Evolutionary conservation across 2,797 vertebrate species (phyloP).

Genomic region (Mallotus villosus): DNA sequence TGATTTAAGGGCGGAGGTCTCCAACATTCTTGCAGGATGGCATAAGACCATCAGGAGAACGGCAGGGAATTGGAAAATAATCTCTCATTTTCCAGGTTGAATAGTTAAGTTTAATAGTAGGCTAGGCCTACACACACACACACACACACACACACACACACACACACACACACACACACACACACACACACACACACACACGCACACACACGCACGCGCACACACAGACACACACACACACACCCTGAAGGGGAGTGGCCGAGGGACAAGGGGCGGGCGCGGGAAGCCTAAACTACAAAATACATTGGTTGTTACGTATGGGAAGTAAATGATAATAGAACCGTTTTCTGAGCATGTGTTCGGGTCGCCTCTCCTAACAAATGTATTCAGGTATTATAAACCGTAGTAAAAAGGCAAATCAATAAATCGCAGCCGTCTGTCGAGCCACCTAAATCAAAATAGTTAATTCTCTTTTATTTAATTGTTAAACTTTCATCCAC

Average conservation of each 20-base stretch:
- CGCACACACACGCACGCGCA: background rate
- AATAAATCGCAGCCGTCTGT: no score
- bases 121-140: background rate
- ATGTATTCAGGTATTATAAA: no score
- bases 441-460: no score
- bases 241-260: background rate
- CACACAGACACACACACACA: background rate
- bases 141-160: background rate
- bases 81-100: conserved; percentile 63
- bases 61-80: conserved; percentile 65
- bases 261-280: background rate
- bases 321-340: background rate
- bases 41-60: conserved; percentile 70
- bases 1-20: conserved; percentile 52
- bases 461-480: no score
- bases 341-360: no score
- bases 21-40: conserved; percentile 74
- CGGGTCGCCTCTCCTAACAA: no score
- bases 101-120: conserved; percentile 21
- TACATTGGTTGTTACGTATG: background rate
- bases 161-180: background rate
- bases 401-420: no score
- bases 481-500: no score
- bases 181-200: background rate
- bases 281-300: background rate